Base-by-base conservation (phyloP, 2,797 vertebrate species). In the Sphaeramia orbicularis region DNA sequence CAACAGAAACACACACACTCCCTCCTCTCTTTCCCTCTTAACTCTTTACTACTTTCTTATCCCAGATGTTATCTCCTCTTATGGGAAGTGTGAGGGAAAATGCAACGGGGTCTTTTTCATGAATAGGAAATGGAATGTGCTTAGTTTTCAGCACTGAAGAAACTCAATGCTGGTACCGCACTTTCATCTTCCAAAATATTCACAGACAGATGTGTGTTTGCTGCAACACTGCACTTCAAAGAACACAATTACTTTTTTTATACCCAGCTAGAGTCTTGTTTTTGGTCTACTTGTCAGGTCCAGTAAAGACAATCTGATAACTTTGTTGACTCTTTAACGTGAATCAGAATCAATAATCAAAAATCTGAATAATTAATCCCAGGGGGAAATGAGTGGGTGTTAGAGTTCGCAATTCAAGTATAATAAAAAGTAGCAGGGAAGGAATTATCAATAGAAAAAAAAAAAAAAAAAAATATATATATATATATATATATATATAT, bases 21-120 rank as follows among this genome's bases (percentile, higher is more conserved):
- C 16, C 55, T 27, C 68, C 15, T 69, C 55, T 75, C 69, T 53
- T 47, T 71, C 72, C 78, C 81, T 74, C 75, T 68, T 76, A 18
- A 58, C 65, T 76, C 71, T 85, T 76, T 76, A 65, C 80, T 36
- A 63, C 78, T 69, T 82, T 82, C 88, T 86, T 87, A 80, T 87
- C 86, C 85, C 83, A 87, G 90, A 90, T 91, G 89, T 90, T 85
- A 91, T 91, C 90, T 90, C 79, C 80, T 82, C 87, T 89, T 76
- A 76, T 65, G 74, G 80, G 78, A 91, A 84, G 86, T 86, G 86
- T 84, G 84, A 85, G 76, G 65, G 60, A 75, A 86, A 89, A 82
- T 74, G 62, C 62, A 65, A 15, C 44, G 35, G 73, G 65, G 47
- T 57, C 72, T 71, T 78, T 74, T 74, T 84, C 67, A 73, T 59